A percentile compares a stretch with the other conserved stretches of the same genome.
phyloP scores from a whole-genome alignment of 2,113 vertebrate species.

The Elephantulus edwardii region DNA sequence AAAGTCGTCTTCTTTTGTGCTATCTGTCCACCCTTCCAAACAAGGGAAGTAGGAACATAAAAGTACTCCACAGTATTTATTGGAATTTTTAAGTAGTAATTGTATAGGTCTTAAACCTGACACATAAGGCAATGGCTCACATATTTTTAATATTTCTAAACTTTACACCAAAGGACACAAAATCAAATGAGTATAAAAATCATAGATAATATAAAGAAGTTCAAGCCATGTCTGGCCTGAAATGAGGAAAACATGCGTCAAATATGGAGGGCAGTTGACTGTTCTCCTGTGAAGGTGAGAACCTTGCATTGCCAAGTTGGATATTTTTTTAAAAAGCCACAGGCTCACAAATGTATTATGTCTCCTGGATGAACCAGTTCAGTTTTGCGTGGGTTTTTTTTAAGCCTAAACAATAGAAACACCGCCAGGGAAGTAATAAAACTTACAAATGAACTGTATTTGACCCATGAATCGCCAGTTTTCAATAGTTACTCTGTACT shows the following conservation, averaged over 20 bases:
- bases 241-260: neutral
- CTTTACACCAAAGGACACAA: neutral
- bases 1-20: no score
- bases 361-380: neutral
- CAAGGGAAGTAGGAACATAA: neutral
- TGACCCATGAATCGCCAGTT: neutral
- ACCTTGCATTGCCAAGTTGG: neutral
- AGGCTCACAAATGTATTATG: neutral
- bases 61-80: neutral
- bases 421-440: neutral
- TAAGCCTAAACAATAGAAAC: neutral
- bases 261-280: neutral
- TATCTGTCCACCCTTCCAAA: no score
- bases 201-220: neutral
- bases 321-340: constrained; percentile 32
- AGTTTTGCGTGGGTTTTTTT: neutral
- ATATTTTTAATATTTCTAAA: constrained; percentile 1
- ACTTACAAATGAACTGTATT: neutral
- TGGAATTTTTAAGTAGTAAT: neutral
- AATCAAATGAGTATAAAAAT: neutral
- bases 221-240: neutral
- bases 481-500: neutral
- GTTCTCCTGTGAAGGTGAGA: constrained; percentile 2
- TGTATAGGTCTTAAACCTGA: neutral
- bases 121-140: neutral